Evolutionary conservation across 2,797 vertebrate species (phyloP).

Genomic region (Buphagus erythrorhynchus): DNA sequence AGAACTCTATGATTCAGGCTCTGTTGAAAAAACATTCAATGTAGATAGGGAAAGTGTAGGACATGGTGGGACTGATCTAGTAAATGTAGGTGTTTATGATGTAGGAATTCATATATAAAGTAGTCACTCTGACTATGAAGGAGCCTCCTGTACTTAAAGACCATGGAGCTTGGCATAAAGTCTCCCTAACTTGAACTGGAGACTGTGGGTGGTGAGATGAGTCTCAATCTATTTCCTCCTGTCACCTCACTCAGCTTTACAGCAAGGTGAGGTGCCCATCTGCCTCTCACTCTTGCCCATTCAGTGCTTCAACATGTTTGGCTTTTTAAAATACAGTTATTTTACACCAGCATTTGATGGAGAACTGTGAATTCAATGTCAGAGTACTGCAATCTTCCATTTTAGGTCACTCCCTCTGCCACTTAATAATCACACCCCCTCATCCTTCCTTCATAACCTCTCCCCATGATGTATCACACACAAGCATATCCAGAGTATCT

Average conservation of each 20-base stretch:
- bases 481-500: background rate
- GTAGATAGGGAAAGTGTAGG: background rate
- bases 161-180: background rate
- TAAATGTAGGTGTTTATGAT: background rate
- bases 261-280: background rate
- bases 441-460: background rate
- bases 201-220: background rate
- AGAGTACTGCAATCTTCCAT: background rate
- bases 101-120: background rate
- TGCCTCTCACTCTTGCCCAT: background rate
- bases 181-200: background rate
- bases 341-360: background rate
- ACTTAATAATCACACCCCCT: background rate
- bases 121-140: background rate
- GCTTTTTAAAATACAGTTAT: background rate
- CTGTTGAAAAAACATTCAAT: background rate
- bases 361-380: background rate
- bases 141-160: background rate
- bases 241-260: background rate
- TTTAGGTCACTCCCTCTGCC: background rate
- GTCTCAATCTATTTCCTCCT: background rate
- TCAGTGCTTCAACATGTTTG: background rate
- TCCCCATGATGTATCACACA: background rate
- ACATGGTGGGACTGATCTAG: background rate
- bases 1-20: background rate